Evolutionary conservation across 2,797 vertebrate species (phyloP), one percentile per base, ranked within the genome.

Genomic region (Catharus ustulatus): DNA sequence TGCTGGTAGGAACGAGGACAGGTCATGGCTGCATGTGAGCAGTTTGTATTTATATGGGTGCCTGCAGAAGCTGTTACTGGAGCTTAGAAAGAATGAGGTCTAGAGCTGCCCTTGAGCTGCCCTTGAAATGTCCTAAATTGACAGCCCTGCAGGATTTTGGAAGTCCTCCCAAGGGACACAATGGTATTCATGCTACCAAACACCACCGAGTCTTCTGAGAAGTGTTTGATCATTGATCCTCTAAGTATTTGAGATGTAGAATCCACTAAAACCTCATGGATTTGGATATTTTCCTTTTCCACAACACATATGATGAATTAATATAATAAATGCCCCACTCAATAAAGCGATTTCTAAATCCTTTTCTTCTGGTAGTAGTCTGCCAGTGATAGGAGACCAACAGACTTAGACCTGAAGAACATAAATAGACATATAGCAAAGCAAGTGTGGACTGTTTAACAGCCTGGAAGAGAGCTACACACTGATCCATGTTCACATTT

Each of bases 391-490:
- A 45, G 34, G 26, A 61, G 2, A 45, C 4, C 2, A 34, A 71
- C 10, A 61, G 19, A 24, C 15, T 51, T 36, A 57, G 34, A 20
- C 14, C 12, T 34, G 43, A 74, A 24, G 10, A 90, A 27, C 8
- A 22, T 8, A 71, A 61, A 43, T 8, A 64, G 1, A 8, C 27
- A 10, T 22, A n/a, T 5, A 51, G 5, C 5, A 9, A 22, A 15
- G 9, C 5, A 77, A 52, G 12, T 26, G 8, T 13, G 1, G 0
- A 17, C 6, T 24, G 9, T 8, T 4, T 45, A 54, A 38, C 15
- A 71, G 6, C 11, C 34, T 24, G 10, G 32, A 69, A 52, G 8
- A 43, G 22, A 91, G 30, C 4, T 81, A 10, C 29, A 36, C 9
- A 15, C 3, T 29, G 11, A 72, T 24, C 11, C 13, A 15, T 19